Base-by-base conservation (phyloP, 2,888 invertebrate species). In the Anthoptus insignis region DNA sequence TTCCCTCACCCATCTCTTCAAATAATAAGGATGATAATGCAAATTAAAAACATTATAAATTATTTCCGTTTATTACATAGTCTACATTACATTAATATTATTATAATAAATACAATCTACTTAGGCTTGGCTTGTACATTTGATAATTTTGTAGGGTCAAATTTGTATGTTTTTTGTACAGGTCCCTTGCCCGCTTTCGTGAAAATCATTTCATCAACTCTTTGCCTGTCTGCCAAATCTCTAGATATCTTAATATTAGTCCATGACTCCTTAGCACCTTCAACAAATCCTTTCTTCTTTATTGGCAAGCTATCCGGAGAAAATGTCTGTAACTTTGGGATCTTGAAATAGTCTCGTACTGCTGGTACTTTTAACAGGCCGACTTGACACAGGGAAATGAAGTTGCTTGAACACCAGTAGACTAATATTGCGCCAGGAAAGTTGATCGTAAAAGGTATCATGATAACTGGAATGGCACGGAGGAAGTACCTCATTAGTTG, bases 341-440 rank as follows among this genome's bases (percentile, higher is more conserved):
- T 98, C 66, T 97, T 96, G 67, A 97, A 97, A 76, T 95, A 96
- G 1, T 94, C 91, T 76, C 97, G 93, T 0, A 99, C 96, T 22
- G 89, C 83, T 8, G 98, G 97, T 69, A 97, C 93, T 87, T 94
- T 96, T 13, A 99, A 86, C 59, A 98, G 59, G 8, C 95, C 95
- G 7, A 97, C 97, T 95, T 99, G 98, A 0, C 94, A 70, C 3
- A 99, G 84, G 0, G 98, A 98, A 70, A 98, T 95, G 50, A 97
- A 94, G 84, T 99, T 99, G 74, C 96, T 97, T 24, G 97, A 96
- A 14, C 96, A 94, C 99, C 99, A 99, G 82, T 99, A 99, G 32
- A 97, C 96, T 47, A 98, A 93, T 79, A 99, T 96, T 0, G 97
- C 98, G 16, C 97, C 96, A 11, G 98, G 97, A 80, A 99, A 99